Base-by-base conservation (phyloP, 2,113 vertebrate species). In the Sorex araneus region DNA sequence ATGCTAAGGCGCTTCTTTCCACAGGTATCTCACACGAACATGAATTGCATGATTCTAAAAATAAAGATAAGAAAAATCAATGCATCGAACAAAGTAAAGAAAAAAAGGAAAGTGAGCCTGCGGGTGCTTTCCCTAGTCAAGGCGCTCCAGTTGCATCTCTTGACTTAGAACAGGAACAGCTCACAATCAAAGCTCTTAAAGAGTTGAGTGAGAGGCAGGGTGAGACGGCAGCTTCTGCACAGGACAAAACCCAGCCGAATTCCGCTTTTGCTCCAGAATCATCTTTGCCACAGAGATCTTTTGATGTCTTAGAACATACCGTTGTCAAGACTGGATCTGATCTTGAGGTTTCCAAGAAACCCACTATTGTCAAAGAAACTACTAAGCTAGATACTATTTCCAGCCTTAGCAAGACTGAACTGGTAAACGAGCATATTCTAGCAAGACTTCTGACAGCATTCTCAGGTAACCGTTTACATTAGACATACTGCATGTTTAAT, bases 161-260 rank as follows among this genome's bases (percentile, higher is more conserved):
- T 82, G 98, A 99, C 83, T 92, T 98, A 69, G 99, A 99, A 80
- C 98, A 99, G 88, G 99, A 99, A 47, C 94, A 92, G 50, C 97
- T 98, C 34, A 99, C 98, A 1, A 98, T 99, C 94, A 97, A 80
- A 96, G 98, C 98, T 64, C 98, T 99, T 43, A 98, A 98, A 97
- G 98, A 98, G 90, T 88, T 98, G 43, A 96, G 95, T 23, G 95
- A 94, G 85, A 97, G 92, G 36, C 83, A 81, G 11, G 78, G 67
- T 30, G 88, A 91, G 80, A 80, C 74, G 63, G 43, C 69, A 32
- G 28, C 77, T 45, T 71, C 88, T 54, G 10, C 57, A 0, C 94
- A 77, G 32, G 67, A 23, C 69, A 4, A 82, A 69, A 32, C 27
- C 23, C 34, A 79, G 54, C 94, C 80, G 15, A 34, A 80, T 54